A percentile compares a stretch with the other conserved stretches of the same genome.
Conservation (phyloP, 2,888 invertebrate species). For the Biston stratarius region DNA sequence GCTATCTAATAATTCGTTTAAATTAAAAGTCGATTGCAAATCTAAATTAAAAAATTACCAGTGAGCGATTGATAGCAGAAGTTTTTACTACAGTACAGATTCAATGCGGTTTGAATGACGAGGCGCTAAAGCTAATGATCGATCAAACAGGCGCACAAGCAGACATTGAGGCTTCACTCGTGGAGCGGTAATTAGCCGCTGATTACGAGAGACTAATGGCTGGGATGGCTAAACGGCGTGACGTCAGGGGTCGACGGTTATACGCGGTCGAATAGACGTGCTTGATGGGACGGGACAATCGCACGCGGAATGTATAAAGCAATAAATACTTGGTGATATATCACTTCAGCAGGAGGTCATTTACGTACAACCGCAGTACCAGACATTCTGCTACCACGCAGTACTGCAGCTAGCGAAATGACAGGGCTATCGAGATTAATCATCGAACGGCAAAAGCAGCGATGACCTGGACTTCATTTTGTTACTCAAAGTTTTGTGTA, state of each 20-base stretch:
- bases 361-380: too few relatives aligned
- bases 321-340: neutral
- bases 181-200: constrained; percentile 24
- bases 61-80: neutral
- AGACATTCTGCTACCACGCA: too few relatives aligned
- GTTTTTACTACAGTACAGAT: neutral
- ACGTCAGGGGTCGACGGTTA: constrained; percentile 35
- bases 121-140: constrained; percentile 13
- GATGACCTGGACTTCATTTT: too few relatives aligned
- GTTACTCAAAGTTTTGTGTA: too few relatives aligned
- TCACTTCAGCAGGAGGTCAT: neutral
- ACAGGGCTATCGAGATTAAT: too few relatives aligned
- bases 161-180: constrained; percentile 24
- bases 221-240: constrained; percentile 22
- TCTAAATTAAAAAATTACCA: neutral
- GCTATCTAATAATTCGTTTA: too few relatives aligned
- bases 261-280: constrained; percentile 70
- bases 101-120: neutral
- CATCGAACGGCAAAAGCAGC: too few relatives aligned
- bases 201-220: constrained; percentile 29
- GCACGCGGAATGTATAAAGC: constrained; percentile 32
- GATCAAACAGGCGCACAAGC: constrained; percentile 6
- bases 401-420: too few relatives aligned
- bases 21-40: neutral
- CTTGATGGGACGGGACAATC: constrained; percentile 63